Evolutionary conservation across 2,888 invertebrate genomes (phyloP), one percentile per base, ranked within the genome.

Genomic region (Sclerodermus sp.): DNA sequence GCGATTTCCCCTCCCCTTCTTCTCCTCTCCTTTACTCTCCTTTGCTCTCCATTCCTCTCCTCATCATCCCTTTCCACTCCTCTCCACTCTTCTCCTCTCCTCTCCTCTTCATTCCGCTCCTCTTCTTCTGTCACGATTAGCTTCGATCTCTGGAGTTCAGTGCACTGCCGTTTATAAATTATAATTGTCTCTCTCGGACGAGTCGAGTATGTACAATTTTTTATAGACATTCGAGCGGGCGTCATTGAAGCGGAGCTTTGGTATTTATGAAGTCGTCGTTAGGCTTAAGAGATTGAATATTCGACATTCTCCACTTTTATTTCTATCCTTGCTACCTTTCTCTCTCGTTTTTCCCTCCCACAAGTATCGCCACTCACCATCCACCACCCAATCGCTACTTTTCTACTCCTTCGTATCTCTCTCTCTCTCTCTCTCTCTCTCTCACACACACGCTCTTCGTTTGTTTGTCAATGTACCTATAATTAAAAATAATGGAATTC

Each of bases 401-500:
- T 23, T 5, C 23, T 23, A 23, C 8, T 8, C 23, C 8, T 8
- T 23, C 23, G 4, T 8, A 23, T 23, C 8, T 5, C 23, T 14
- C 5, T 17, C 16, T 14, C 38, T 17, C 32, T 34, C 32, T 50
- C 48, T 39, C 48, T 23, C 8, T 5, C 23, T 14, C 5, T 17
- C 16, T 14, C 38, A n/a, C 32, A 23, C 32, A 48, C 48, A 36
- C 48, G 23, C 45, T 49, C 45, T 52, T 45, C 49, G 45, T 64
- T 63, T 56, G 59, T 66, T 66, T 69, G 63, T 67, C 66, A 62
- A 53, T 66, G 63, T 67, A 65, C 51, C 51, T 53, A 60, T 60
- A 41, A 58, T 54, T 51, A 56, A 60, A 59, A 62, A 49, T 70
- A 66, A 70, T 66, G 59, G 60, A 70, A 68, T 66, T 64, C 60